These are phyloP conservation scores for Enteromius argenteus DNA, from an alignment of 2,797 vertebrate genomes.

Conservation along the genomic window DNA sequence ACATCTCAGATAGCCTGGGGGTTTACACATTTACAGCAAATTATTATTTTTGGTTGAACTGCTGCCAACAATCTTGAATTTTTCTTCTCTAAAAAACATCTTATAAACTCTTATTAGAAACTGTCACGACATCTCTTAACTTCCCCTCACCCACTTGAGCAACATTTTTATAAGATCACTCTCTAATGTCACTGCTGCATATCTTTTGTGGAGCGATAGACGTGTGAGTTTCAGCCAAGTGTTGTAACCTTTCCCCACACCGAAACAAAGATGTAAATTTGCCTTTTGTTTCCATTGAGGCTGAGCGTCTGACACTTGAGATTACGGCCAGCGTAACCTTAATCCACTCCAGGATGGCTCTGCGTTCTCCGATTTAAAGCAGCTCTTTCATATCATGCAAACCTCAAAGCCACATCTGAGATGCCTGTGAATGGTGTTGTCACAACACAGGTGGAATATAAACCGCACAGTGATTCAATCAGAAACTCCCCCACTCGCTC, in stretches of 20 bases:
- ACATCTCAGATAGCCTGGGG: not conserved
- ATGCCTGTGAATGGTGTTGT: constrained; percentile 76
- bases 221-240: constrained; percentile 56
- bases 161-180: constrained; percentile 35
- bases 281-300: constrained; percentile 69
- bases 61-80: not conserved
- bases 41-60: not conserved
- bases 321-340: constrained; percentile 76
- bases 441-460: constrained; percentile 79
- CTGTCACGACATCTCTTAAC: not conserved
- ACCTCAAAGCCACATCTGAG: constrained; percentile 75
- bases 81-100: not conserved
- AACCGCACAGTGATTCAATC: constrained; percentile 70
- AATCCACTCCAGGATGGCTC: constrained; percentile 79
- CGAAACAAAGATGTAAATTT: constrained; percentile 67
- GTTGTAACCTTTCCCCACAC: constrained; percentile 61
- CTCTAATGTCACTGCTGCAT: constrained; percentile 72
- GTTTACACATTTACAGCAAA: not conserved
- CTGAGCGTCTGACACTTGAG: constrained; percentile 74
- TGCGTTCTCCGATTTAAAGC: constrained; percentile 77
- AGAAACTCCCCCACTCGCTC: constrained; percentile 70
- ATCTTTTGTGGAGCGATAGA: constrained; percentile 66
- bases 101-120: not conserved
- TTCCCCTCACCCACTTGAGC: not conserved
- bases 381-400: constrained; percentile 81